phyloP scores from a whole-genome alignment of 2,797 vertebrate genomes.

The Pseudochirops corinnae region DNA sequence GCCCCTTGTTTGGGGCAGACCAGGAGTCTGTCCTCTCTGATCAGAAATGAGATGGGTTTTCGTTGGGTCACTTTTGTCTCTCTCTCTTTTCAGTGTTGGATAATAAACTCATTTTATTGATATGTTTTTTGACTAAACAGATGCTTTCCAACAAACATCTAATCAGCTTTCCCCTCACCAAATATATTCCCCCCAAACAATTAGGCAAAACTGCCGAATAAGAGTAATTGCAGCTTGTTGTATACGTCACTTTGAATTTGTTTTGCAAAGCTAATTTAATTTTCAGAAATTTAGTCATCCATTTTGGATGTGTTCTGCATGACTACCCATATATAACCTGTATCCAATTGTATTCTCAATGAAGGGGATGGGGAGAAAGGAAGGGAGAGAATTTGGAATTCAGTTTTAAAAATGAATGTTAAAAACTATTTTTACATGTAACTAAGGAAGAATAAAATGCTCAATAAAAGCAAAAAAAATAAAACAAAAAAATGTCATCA shows the following conservation, averaged over 20 bases:
- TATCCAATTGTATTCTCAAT: too few relatives aligned
- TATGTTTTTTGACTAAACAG: background rate
- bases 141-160: background rate
- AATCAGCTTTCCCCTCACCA: background rate
- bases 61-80: background rate
- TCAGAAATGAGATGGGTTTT: background rate
- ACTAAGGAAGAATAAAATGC: too few relatives aligned
- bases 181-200: background rate
- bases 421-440: too few relatives aligned
- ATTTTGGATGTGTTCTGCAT: background rate
- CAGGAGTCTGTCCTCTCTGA: background rate
- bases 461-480: too few relatives aligned
- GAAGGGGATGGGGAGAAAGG: too few relatives aligned
- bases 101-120: background rate
- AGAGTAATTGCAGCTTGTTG: background rate
- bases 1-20: background rate
- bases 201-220: background rate
- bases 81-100: background rate
- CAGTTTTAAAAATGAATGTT: too few relatives aligned
- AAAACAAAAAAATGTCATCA: too few relatives aligned
- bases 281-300: background rate
- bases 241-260: background rate
- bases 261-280: background rate
- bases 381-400: too few relatives aligned
- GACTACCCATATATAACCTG: too few relatives aligned